Evolutionary conservation across 2,113 vertebrate genomes (phyloP).

Genomic region (Dasyprocta punctata): DNA sequence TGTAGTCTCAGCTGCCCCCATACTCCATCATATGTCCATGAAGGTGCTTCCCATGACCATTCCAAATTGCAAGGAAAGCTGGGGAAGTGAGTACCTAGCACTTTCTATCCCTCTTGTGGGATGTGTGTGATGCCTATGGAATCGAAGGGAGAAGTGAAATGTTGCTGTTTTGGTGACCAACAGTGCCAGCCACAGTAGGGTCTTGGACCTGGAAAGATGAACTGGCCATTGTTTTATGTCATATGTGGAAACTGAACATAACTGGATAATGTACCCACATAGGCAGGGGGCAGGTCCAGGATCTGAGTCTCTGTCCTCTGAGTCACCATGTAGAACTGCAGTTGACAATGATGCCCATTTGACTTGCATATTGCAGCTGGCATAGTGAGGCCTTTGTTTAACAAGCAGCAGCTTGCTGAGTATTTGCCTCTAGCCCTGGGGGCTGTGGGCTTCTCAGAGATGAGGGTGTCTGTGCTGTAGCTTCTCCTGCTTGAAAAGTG

Average conservation of each 20-base stretch:
- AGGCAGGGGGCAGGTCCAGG: neutral
- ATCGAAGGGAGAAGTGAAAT: neutral
- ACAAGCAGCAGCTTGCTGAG: neutral
- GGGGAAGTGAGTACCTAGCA: neutral
- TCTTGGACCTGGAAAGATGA: neutral
- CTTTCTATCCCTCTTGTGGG: neutral
- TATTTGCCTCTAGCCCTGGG: neutral
- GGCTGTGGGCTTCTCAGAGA: neutral
- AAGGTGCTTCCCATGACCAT: fast-evolving
- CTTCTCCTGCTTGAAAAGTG: neutral
- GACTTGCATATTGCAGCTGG: neutral
- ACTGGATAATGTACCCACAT: neutral
- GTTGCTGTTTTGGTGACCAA: neutral
- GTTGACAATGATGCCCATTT: neutral
- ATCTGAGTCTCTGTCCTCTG: neutral
- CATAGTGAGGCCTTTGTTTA: neutral
- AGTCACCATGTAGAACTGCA: neutral
- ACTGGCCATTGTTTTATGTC: neutral
- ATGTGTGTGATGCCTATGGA: neutral
- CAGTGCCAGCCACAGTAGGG: neutral
- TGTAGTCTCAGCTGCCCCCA: neutral
- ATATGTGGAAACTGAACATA: neutral
- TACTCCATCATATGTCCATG: neutral
- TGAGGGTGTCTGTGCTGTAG: neutral
- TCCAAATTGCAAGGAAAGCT: neutral